Evolutionary conservation across 2,888 invertebrate species (phyloP), one percentile per base, ranked within the genome.

Genomic region (Drosophila aldrichi): DNA sequence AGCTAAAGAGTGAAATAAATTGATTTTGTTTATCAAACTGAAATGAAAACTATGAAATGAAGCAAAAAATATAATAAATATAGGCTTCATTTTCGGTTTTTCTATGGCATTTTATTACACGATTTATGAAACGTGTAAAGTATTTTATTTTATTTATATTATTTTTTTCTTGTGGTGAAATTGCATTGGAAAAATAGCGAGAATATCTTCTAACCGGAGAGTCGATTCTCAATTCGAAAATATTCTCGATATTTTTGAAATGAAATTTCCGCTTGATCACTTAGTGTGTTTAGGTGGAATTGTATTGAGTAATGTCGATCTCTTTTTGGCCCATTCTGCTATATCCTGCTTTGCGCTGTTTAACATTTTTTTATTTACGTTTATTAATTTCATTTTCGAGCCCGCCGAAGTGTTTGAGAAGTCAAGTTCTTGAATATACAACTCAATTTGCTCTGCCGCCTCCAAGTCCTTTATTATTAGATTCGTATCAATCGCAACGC

Each of bases 161-260:
- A 8, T 14, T 25, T 29, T 1, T 8, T 20, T 41, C 9, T 36
- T 14, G 2, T 1, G 25, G 7, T 29, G 6, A 9, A 36, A 4
- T 38, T 41, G 12, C 58, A 52, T 58, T 10, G 22, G 51, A 57
- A 20, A 57, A 52, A 44, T 68, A 58, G 51, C 44, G 58, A 46
- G 25, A 10, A 20, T 38, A 25, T 20, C 22, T 44, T 52, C 44
- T 46, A 44, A 9, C 18, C 1, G 14, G n/a, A 18, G 49, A 12
- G 12, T 36, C 14, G 25, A 9, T 22, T 38, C 49, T 14, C 38
- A 34, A 20, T 18, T 46, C 40, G 46, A 52, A 38, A 52, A 12
- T 9, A 52, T 2, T 4, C 14, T 69, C 69, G 46, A 52, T 59
- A 69, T 69, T 59, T 29, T 34, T 36, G 9, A 34, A 57, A 34